Evolutionary conservation across 2,113 vertebrate genomes (phyloP), one percentile per base, ranked within the genome.

Genomic region (Clarias batrachus): DNA sequence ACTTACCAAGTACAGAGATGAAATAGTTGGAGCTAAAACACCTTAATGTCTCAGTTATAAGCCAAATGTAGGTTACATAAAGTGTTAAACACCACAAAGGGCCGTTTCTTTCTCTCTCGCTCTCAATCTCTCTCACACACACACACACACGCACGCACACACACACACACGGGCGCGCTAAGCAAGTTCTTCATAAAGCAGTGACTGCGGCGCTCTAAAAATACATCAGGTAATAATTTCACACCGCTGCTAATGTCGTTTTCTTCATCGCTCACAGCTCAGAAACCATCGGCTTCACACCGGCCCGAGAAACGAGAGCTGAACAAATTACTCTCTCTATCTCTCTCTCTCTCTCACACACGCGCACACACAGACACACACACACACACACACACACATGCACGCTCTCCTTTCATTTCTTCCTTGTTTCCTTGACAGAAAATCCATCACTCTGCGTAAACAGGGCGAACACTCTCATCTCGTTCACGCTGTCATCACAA

Each of bases 161-260:
- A 54, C 48, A 16, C 73, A 60, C 56, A 33, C 77, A 59, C 27
- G 33, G 54, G 59, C 56, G 12, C 77, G 57, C 77, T 25, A 63
- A 9, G 57, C 30, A 68, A 21, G 71, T 60, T 74, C 84, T 62
- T 30, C 62, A 33, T 80, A 79, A 85, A 68, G 86, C 63, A 81
- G 30, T 81, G 91, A 91, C 89, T 91, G 78, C 6, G 62, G 25
- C 25, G 73, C 86, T 91, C 91, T 90, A 91, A 92, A 92, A 92
- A 92, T 91, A 92, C 81, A 37, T 78, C 81, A 30, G 41, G 41
- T 82, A 82, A 89, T 91, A 87, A 91, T 92, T 92, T 91, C 81
- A 90, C 87, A 81, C 82, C 84, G 71, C 77, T 62, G 19, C 86
- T 85, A 92, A 91, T 88, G 86, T 90, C 4, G 89, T 92, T 92